Evolutionary conservation across 37 sponge, comb jelly and placozoan species (phyloP), one percentile per base, ranked within the genome.

Genomic region (Beroe ovata): DNA sequence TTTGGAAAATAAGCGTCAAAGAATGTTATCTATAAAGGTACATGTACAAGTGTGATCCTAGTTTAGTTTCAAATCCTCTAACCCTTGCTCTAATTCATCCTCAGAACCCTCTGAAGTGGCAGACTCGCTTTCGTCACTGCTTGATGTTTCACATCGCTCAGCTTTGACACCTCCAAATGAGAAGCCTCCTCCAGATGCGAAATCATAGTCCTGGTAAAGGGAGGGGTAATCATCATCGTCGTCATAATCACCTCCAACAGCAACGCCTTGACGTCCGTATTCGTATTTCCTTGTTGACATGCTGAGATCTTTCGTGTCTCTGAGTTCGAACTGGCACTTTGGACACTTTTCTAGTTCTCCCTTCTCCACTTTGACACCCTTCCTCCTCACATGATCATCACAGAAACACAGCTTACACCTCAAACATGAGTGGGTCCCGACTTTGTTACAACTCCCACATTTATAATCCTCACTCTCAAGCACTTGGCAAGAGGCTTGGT

Each of bases 401-500:
- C 99, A 99, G 90, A 91, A 97, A 60, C 95, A 97, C 40, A 71
- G 89, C 90, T 99, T 99, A 42, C 99, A 99, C 29, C 94, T 66
- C 0, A 99, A 89, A 91, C 99, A 99, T 1, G 92, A 91, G 88
- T 93, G 91, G 92, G 94, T 94, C 0, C 99, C 99, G 0, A 92
- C 91, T 23, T 94, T 92, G 63, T 99, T 99, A 41, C 99, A 99
- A 63, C 33, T 41, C 72, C 61, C 89, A 96, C 99, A 99, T 91
- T 99, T 99, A 32, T 92, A 77, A 23, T 84, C 91, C 61, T 95
- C 96, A 40, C 92, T 64, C 16, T 95, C 95, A 20, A 99, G 40
- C 60, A 91, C 94, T 91, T 99, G 99, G 60, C 99, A 99, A 90
- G 94, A 95, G 62, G 99, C 96, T 64, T 99, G 99, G 72, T 99